Evolutionary conservation across 2,797 vertebrate species (phyloP).

Genomic region (Bucorvus abyssinicus): DNA sequence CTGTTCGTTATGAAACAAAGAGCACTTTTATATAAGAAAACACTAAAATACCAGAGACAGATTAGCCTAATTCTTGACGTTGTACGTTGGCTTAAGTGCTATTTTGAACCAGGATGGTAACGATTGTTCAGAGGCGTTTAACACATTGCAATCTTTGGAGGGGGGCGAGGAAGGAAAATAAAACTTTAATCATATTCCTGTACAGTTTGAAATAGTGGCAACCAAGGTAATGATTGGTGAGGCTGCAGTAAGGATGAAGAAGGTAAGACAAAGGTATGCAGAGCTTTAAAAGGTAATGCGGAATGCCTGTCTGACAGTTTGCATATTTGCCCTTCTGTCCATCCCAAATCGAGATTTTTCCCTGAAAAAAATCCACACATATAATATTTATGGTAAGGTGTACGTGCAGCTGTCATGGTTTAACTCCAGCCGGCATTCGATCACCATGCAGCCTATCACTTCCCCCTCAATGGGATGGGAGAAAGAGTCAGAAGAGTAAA

Average conservation of each 20-base stretch:
- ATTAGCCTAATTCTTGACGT: background rate
- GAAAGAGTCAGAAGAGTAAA: background rate
- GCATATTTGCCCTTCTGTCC: background rate
- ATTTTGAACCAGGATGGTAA: background rate
- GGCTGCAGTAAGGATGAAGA: background rate
- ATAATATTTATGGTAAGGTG: background rate
- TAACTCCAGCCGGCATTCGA: background rate
- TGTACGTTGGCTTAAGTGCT: background rate
- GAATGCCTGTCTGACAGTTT: background rate
- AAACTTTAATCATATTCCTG: background rate
- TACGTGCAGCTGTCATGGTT: background rate
- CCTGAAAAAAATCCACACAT: background rate
- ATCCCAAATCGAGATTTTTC: background rate
- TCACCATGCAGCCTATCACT: background rate
- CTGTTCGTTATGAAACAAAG: background rate
- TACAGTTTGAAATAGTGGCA: background rate
- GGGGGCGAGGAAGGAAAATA: background rate
- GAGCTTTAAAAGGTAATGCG: background rate
- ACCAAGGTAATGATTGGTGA: background rate
- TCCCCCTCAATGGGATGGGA: too few species aligned
- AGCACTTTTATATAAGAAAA: background rate
- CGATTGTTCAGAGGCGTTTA: background rate
- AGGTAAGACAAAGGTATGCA: background rate
- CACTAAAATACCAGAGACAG: background rate
- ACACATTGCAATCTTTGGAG: background rate